Conservation (phyloP, 2,113 vertebrate genomes). For the Anthoscopus minutus region DNA sequence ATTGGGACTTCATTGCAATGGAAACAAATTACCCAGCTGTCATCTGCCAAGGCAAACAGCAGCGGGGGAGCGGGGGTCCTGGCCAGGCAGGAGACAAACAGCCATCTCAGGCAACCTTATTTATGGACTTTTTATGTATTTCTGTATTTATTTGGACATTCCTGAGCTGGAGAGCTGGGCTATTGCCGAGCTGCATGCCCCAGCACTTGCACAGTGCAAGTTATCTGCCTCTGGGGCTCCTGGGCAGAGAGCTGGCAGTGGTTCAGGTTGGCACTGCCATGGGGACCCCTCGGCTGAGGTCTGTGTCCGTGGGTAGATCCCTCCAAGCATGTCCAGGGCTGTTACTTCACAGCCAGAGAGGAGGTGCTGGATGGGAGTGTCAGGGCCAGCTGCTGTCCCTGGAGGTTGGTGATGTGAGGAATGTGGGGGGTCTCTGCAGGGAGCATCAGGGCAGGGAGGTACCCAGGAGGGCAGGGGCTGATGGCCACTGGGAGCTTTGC, state of each 20-base stretch:
- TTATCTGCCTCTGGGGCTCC: background rate
- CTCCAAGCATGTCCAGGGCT: rapidly evolving
- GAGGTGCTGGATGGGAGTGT: background rate
- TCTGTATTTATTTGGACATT: conserved; percentile 62
- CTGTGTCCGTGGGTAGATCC: background rate
- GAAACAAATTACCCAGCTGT: conserved; percentile 71
- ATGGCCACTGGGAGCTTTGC: background rate
- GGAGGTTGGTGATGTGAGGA: rapidly evolving
- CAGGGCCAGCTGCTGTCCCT: background rate
- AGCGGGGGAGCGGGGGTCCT: conserved; percentile 26
- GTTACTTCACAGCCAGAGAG: background rate
- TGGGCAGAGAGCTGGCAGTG: background rate
- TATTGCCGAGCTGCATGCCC: background rate
- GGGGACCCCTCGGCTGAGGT: background rate
- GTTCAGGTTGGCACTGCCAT: rapidly evolving
- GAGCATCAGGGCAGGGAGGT: background rate
- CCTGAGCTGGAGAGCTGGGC: conserved; percentile 42
- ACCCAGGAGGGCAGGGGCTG: background rate
- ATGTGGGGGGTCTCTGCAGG: rapidly evolving
- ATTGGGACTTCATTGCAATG: conserved; percentile 74
- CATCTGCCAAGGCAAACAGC: conserved; percentile 70
- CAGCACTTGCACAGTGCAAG: background rate
- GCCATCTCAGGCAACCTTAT: conserved; percentile 58
- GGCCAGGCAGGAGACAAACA: conserved; percentile 46
- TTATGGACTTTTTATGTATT: conserved; percentile 63